phyloP scores from a whole-genome alignment of 1,140 invertebrate genomes.

The Adelges cooleyi region DNA sequence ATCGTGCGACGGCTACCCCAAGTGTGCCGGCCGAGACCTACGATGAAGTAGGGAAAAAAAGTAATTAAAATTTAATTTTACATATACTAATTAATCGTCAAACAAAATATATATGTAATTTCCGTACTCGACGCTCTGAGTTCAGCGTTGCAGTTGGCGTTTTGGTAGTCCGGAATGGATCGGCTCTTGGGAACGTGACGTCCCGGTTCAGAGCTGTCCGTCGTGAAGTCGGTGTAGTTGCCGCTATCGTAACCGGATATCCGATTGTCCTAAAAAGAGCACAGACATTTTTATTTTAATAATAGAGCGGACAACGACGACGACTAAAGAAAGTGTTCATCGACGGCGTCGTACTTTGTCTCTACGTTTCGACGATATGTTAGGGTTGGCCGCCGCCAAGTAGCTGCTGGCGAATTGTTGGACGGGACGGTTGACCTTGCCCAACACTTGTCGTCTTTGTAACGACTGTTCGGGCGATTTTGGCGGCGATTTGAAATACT shows the following conservation, averaged over 20 bases:
- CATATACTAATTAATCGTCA: too few species aligned
- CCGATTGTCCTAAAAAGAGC: constrained; percentile 1
- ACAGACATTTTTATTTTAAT: too few species aligned
- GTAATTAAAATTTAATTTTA: too few species aligned
- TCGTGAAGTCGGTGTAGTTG: constrained; percentile 19
- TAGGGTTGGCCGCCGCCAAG: constrained; percentile 13
- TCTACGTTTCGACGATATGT: constrained; percentile 5
- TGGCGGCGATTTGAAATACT: constrained; percentile 24
- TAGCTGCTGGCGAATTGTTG: constrained; percentile 4
- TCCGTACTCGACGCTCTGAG: constrained; percentile 13
- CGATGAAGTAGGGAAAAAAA: too few species aligned
- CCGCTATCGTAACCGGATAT: constrained; percentile 12
- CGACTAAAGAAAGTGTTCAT: too few species aligned
- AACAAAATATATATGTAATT: too few species aligned
- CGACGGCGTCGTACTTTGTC: constrained; percentile 3
- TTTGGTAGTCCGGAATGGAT: constrained; percentile 18
- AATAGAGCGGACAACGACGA: too few species aligned
- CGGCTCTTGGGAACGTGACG: constrained; percentile 11
- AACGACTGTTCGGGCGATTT: constrained; percentile 21
- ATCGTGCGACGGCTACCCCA: constrained; percentile 52
- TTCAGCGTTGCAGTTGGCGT: neutral
- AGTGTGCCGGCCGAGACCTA: constrained; percentile 37
- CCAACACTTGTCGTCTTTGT: constrained; percentile 2
- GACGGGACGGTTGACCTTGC: constrained; percentile 18
- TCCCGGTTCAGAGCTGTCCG: constrained; percentile 9